A percentile compares a stretch with the other conserved stretches of the same genome.
Evolutionary conservation across 2,113 vertebrate species (phyloP).

Genomic region (Apodemus sylvaticus): DNA sequence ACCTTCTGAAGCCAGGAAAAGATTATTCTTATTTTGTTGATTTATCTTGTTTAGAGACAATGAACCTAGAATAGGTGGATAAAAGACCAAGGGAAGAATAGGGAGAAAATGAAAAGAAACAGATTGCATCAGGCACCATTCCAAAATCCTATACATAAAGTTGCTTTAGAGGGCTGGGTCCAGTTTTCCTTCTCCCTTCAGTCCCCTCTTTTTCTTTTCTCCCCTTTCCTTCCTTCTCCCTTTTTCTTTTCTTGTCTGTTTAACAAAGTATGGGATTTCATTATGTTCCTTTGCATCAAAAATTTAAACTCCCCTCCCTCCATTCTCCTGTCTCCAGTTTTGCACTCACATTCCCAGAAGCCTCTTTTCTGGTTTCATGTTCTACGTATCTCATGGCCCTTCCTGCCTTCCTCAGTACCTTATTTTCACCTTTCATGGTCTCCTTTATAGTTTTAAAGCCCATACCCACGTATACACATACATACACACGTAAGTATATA

Average conservation of each 20-base stretch:
- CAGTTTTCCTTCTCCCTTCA: background rate
- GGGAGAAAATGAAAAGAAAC: background rate
- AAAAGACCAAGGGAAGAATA: background rate
- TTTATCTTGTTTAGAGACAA: conserved; percentile 1
- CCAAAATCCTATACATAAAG: background rate
- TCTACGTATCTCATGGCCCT: background rate
- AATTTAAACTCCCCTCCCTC: background rate
- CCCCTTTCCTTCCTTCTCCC: background rate
- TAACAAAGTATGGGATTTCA: background rate
- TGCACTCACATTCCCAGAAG: background rate
- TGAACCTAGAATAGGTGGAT: background rate
- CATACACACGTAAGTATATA: too few relatives aligned
- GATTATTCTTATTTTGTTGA: conserved; percentile 19
- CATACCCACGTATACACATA: background rate
- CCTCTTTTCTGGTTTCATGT: background rate
- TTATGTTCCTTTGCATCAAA: background rate
- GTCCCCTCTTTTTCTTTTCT: background rate
- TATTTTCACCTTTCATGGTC: background rate
- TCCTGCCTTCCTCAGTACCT: too few relatives aligned
- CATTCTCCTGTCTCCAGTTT: background rate
- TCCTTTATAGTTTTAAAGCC: background rate
- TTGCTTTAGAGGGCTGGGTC: background rate
- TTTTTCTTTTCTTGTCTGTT: background rate
- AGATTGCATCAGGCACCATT: background rate
- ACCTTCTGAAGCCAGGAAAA: conserved; percentile 7